Evolutionary conservation across 35 echinoderm and acorn worm genomes (phyloP).

Genomic region (Lytechinus variegatus): DNA sequence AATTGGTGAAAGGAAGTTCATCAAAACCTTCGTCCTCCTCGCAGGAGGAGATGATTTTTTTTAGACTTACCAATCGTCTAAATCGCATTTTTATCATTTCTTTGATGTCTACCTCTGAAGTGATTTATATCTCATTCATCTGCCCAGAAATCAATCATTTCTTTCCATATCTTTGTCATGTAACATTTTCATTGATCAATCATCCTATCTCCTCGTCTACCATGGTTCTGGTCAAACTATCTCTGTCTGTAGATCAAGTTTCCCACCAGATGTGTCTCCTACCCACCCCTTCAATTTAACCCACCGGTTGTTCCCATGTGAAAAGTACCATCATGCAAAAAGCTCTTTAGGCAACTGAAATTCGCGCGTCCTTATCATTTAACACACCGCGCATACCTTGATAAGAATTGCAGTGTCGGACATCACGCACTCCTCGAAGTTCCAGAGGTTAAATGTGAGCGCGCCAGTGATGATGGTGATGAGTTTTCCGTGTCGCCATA

Average conservation of each 20-base stretch:
- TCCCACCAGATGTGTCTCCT: not conserved
- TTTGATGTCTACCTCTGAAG: not conserved
- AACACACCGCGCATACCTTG: not conserved
- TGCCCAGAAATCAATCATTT: not conserved
- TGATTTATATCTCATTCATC: not conserved
- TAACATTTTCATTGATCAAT: not conserved
- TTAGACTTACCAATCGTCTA: not conserved
- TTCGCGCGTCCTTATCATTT: not conserved
- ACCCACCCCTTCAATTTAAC: not conserved
- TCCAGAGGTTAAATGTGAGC: not conserved
- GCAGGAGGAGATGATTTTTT: no score
- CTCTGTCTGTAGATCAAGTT: not conserved
- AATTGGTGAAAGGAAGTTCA: no score
- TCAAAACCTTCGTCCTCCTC: no score
- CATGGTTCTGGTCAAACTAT: not conserved
- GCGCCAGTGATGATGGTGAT: not conserved
- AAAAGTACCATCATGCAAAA: not conserved
- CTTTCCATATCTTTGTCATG: not conserved
- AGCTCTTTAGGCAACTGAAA: not conserved
- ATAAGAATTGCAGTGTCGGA: not conserved
- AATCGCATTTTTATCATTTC: not conserved
- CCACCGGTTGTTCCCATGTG: not conserved
- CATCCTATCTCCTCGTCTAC: constrained; percentile 1
- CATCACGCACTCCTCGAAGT: not conserved
- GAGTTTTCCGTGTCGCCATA: not conserved